Base-by-base conservation (phyloP, 1,140 invertebrate species). In the Drosophila repletoides region DNA sequence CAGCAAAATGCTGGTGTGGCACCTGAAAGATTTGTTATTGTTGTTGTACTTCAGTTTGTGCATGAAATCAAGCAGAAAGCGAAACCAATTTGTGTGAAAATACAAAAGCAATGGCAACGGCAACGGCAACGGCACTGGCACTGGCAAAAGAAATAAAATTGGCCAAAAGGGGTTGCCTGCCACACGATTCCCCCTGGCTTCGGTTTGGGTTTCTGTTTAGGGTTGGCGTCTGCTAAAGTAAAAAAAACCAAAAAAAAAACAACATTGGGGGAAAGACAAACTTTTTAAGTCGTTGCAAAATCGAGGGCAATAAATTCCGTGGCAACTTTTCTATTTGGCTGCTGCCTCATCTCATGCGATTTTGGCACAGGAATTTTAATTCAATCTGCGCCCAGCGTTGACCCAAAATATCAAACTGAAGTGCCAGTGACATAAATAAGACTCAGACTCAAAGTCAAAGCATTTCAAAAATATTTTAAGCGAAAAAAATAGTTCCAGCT, bases 21-120 rank as follows among this genome's bases (percentile, higher is more conserved):
- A 84, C 65, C 79, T 84, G 65, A 12, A 58, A 56, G 49, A 84
- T 45, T 59, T n/a, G n/a, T n/a, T n/a, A n/a, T n/a, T n/a, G n/a
- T n/a, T n/a, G n/a, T n/a, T 63, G 79, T 65, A 79, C 70, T 79
- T 45, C 65, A 84, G 79, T 67, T 84, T 79, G 79, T 74, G 79
- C 74, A 84, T 72, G 79, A 84, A 83, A 84, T 83, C 79, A 83
- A 79, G 74, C 79, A 83, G 79, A 83, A 84, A 77, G 79, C 71
- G 79, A 84, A 83, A 84, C 65, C 79, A 83, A 83, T 83, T 83
- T 83, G 80, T 77, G 79, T 77, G 74, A 79, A 83, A 83, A 79
- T 53, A 63, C 71, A 80, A 80, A 75, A 49, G 59, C 59, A 71
- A 22, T 64, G 46, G 31, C n/a, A n/a, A n/a, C n/a, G n/a, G n/a